Conservation (phyloP, 2,113 vertebrate genomes). For the Rhagologus leucostigma region DNA sequence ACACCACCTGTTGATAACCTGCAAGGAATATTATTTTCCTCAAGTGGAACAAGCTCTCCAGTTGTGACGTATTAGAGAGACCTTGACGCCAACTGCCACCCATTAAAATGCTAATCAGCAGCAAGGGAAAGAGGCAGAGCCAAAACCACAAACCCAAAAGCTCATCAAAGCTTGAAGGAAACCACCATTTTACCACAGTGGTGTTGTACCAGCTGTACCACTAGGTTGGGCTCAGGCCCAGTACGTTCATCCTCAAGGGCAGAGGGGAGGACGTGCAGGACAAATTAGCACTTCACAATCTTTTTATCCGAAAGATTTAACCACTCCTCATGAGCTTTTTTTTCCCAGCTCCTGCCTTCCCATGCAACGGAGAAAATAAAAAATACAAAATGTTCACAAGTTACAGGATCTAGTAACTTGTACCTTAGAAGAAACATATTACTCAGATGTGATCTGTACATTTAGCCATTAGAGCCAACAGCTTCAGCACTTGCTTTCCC, state of each 20-base stretch:
- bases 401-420: neutral
- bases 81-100: neutral
- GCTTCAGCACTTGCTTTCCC: neutral
- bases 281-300: neutral
- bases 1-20: neutral
- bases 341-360: neutral
- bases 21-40: neutral
- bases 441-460: neutral
- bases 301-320: neutral
- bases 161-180: neutral
- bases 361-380: neutral
- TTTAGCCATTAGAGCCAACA: neutral
- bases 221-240: neutral
- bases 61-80: neutral
- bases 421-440: neutral
- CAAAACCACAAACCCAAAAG: neutral
- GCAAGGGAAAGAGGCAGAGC: neutral
- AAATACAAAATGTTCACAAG: neutral
- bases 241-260: rapidly evolving
- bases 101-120: neutral
- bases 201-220: neutral
- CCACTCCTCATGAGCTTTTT: neutral
- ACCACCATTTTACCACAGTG: neutral
- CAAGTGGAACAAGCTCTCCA: neutral
- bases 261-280: neutral